Evolutionary conservation across 2,797 vertebrate species (phyloP).

Genomic region (Oreochromis grahami): DNA sequence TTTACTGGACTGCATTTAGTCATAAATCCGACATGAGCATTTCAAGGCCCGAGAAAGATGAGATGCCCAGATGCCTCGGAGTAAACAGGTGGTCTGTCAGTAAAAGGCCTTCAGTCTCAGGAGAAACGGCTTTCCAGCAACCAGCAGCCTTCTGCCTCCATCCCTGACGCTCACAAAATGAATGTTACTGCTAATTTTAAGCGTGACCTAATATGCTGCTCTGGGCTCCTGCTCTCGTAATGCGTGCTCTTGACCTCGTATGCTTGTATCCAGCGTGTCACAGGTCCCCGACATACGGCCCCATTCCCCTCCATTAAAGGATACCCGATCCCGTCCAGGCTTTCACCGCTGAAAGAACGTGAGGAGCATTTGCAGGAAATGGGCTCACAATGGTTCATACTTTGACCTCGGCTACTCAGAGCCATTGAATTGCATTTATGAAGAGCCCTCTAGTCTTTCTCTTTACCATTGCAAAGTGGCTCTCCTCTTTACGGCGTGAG

Average conservation of each 20-base stretch:
- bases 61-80: slow-evolving; percentile 15
- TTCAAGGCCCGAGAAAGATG: slow-evolving; percentile 6
- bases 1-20: background rate
- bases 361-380: slow-evolving; percentile 50
- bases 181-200: slow-evolving; percentile 48
- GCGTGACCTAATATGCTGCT: slow-evolving; percentile 14
- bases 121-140: slow-evolving; percentile 3
- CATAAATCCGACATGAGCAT: slow-evolving; percentile 1
- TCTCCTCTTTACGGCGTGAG: slow-evolving; percentile 43
- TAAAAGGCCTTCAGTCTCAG: slow-evolving; percentile 30
- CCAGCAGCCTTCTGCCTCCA: slow-evolving; percentile 16
- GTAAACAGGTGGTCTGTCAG: slow-evolving; percentile 25
- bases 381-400: slow-evolving; percentile 38
- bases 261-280: slow-evolving; percentile 44
- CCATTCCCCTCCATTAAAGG: slow-evolving; percentile 71
- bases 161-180: slow-evolving; percentile 37
- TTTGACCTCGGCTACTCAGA: slow-evolving; percentile 62
- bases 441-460: slow-evolving; percentile 60
- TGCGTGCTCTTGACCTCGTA: slow-evolving; percentile 32
- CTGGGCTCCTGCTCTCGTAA: slow-evolving; percentile 16
- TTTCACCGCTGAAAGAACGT: slow-evolving; percentile 37
- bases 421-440: slow-evolving; percentile 56
- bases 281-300: slow-evolving; percentile 54
- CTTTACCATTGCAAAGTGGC: slow-evolving; percentile 47
- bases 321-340: slow-evolving; percentile 68